phyloP scores from a whole-genome alignment of 2,888 invertebrate species.

The Morpho helenor region DNA sequence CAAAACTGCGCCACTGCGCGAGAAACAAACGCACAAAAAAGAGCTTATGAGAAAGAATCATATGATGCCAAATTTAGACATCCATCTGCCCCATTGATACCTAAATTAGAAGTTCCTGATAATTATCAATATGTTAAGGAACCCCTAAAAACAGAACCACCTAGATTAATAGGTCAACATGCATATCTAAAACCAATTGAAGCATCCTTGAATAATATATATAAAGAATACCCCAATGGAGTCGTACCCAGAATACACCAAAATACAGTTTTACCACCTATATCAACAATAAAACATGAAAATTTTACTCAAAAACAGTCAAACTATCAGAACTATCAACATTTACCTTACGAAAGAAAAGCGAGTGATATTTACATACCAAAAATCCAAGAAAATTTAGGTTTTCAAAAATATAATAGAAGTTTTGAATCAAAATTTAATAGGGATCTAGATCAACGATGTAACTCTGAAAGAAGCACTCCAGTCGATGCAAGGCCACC shows the following conservation, averaged over 20 bases:
- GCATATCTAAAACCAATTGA: slow-evolving; percentile 36
- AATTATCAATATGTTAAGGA: slow-evolving; percentile 65
- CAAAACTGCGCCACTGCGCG: slow-evolving; percentile 57
- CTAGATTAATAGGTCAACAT: slow-evolving; percentile 42
- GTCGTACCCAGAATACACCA: slow-evolving; percentile 44
- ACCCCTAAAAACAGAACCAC: slow-evolving; percentile 51
- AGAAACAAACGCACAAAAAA: slow-evolving; percentile 65
- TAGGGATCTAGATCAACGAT: slow-evolving; percentile 44
- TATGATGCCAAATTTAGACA: slow-evolving; percentile 68
- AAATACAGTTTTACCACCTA: slow-evolving; percentile 64
- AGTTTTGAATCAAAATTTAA: slow-evolving; percentile 46
- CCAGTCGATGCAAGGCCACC: slow-evolving; percentile 57
- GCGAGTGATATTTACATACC: slow-evolving; percentile 44
- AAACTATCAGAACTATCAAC: slow-evolving; percentile 57
- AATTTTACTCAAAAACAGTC: slow-evolving; percentile 60
- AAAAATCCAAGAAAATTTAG: slow-evolving; percentile 55
- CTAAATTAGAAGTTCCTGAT: slow-evolving; percentile 69
- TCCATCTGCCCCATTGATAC: slow-evolving; percentile 64
- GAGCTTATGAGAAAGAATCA: slow-evolving; percentile 60
- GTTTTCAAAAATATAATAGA: slow-evolving; percentile 66
- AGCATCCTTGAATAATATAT: slow-evolving; percentile 38
- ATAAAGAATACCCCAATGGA: slow-evolving; percentile 58
- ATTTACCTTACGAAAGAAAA: slow-evolving; percentile 53
- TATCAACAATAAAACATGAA: slow-evolving; percentile 75
- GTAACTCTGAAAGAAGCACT: slow-evolving; percentile 35